These are phyloP conservation scores for Drosophila picticornis DNA, from an alignment of 2,888 invertebrate genomes.

Conservation along the genomic window DNA sequence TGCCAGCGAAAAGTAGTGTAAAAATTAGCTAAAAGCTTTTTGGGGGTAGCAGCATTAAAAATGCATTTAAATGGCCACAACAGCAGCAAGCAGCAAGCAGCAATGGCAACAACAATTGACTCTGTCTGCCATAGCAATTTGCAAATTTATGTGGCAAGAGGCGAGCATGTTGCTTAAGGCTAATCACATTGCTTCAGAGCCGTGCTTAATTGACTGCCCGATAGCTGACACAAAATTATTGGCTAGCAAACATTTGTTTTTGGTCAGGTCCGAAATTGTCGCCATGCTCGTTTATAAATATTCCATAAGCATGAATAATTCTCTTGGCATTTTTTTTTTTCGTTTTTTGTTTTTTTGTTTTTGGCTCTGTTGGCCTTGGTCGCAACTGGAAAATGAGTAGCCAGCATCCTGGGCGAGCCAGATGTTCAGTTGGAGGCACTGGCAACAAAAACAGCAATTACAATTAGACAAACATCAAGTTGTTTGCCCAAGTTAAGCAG, in stretches of 20 bases:
- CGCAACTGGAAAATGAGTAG: conserved; percentile 62
- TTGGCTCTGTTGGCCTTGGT: conserved; percentile 4
- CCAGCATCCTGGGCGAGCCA: conserved; percentile 21
- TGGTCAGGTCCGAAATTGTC: conserved; percentile 22
- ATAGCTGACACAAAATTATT: conserved; percentile 56
- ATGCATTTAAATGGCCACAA: conserved; percentile 77
- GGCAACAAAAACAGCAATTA: conserved; percentile 79
- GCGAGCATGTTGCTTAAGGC: conserved; percentile 48
- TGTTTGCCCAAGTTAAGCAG: conserved; percentile 82
- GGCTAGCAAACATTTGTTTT: conserved; percentile 55
- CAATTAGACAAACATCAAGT: conserved; percentile 82
- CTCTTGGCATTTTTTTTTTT: conserved; percentile 13
- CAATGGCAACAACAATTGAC: conserved; percentile 59
- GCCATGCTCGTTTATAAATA: conserved; percentile 62
- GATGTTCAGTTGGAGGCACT: conserved; percentile 5
- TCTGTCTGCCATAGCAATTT: conserved; percentile 28
- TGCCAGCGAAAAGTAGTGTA: conserved; percentile 53
- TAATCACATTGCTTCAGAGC: conserved; percentile 66
- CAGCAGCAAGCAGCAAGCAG: conserved; percentile 6
- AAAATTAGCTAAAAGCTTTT: conserved; percentile 84
- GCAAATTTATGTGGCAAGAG: conserved; percentile 59
- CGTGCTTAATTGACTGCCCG: conserved; percentile 70
- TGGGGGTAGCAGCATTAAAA: conserved; percentile 75
- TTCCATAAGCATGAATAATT: conserved; percentile 65
- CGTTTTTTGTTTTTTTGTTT: conserved; percentile 1